These are phyloP conservation scores for Listronotus oregonensis DNA, from an alignment of 1,140 invertebrate species.

Conservation along the genomic window DNA sequence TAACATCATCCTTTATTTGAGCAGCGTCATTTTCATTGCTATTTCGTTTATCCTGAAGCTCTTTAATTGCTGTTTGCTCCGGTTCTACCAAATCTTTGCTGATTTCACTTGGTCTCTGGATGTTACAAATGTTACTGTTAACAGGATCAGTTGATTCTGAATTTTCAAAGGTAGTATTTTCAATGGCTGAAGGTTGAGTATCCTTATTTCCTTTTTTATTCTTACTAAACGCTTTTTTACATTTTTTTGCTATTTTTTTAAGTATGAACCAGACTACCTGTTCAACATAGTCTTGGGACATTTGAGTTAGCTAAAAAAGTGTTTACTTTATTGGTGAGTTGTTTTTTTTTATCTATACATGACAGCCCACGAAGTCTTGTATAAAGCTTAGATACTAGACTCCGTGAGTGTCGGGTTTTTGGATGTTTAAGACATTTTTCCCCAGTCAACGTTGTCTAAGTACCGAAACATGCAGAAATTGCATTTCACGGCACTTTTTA, in stretches of 20 bases:
- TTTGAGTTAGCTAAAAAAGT: conserved; percentile 65
- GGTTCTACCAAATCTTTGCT: background rate
- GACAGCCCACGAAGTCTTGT: too few relatives aligned
- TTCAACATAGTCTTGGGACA: conserved; percentile 76
- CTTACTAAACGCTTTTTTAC: conserved; percentile 28
- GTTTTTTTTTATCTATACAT: too few relatives aligned
- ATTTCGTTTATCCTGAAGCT: background rate
- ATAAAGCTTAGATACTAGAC: too few relatives aligned
- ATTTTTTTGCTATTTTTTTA: conserved; percentile 57
- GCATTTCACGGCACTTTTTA: too few relatives aligned
- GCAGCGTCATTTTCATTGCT: background rate
- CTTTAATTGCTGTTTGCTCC: background rate
- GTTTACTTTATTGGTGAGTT: too few relatives aligned
- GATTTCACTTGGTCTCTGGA: background rate
- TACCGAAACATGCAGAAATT: too few relatives aligned
- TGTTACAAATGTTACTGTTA: background rate
- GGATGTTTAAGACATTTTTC: too few relatives aligned
- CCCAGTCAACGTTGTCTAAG: too few relatives aligned
- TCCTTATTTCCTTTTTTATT: conserved; percentile 12
- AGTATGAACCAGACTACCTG: conserved; percentile 64
- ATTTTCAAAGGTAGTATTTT: too few relatives aligned
- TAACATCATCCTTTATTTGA: background rate
- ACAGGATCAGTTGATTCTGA: background rate
- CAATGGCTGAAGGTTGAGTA: background rate
- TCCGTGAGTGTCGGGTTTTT: too few relatives aligned